Base-by-base conservation (phyloP, 2,888 invertebrate species). In the Carterocephalus palaemon region DNA sequence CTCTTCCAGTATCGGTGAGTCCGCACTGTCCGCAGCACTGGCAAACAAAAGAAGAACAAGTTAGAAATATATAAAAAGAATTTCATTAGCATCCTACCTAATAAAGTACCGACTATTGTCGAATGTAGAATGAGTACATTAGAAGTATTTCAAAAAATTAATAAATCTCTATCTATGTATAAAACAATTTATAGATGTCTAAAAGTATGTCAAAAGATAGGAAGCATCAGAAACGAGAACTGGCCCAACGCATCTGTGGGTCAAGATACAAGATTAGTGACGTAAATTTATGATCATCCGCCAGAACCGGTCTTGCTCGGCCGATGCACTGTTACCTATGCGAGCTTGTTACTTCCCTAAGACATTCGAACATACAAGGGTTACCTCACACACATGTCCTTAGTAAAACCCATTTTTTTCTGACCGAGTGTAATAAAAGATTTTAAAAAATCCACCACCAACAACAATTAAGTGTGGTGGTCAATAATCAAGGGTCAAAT, bases 1-100 rank as follows among this genome's bases (percentile, higher is more conserved):
- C 81, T 93, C 93, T 77, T 92, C 92, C 75, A 92, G 88, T 76
- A 93, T 92, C 68, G 93, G 92, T 75, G 93, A 92, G 76, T 93
- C 93, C 76, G 87, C 82, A 79, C 84, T 87, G 80, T 88, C 88
- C 81, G 81, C 85, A 83, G 87, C 79, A 83, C 87, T 87, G 69
- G 0, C 75, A 75, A 63, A 70, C 9, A 43, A 34, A 43, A n/a
- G n/a, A n/a, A n/a, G n/a, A n/a, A n/a, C n/a, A n/a, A n/a, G n/a
- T n/a, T n/a, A n/a, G 2, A 22, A 22, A 29, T 10, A 7, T 3
- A 20, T 6, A 28, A 28, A 38, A 19, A 6, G 19, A 20, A 17
- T 33, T 26, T 10, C 10, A 10, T 26, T 24, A 9, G 3, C 24
- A 24, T 24, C 24, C 24, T n/a, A 24, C 24, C n/a, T n/a, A n/a